Evolutionary conservation across 2,113 vertebrate genomes (phyloP), one percentile per base, ranked within the genome.

Genomic region (Erinaceus europaeus): DNA sequence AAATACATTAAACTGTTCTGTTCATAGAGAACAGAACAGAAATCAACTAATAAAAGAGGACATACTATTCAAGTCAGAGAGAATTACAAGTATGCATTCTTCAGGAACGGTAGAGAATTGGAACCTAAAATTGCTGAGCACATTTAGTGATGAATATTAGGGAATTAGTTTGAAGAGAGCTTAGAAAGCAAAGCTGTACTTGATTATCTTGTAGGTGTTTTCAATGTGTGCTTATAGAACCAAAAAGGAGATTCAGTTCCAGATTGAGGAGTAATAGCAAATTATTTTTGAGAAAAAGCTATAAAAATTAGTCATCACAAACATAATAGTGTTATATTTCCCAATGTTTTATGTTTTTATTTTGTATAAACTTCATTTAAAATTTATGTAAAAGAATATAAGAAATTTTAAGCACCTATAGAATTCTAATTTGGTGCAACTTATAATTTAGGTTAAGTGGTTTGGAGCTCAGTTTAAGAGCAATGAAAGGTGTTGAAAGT

Each of bases 371-470:
- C 42, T 48, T 65, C 72, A 78, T 32, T 79, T 57, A 65, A 59
- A 42, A 67, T 59, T 62, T 3, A 74, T 81, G 42, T 5, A 23
- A 71, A 86, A 89, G 29, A 64, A 86, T 3, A 40, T 48, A 64
- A 48, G 50, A 32, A 6, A 42, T 36, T n/a, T 62, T 80, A 14
- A 21, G 38, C 32, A 27, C 10, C 4, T 50, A 10, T 81, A 55
- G 74, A 71, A 76, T 71, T 76, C 88, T 89, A 64, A 64, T 89
- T 81, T 76, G 38, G 23, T 38, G 4, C 23, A 57, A 48, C 40
- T 69, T 75, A 3, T 46, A 80, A 48, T 7, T 36, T 75, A 42
- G 25, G n/a, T 62, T 69, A 48, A 48, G 10, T 57, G 2, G 34
- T 81, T 34, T 57, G 6, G 23, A 86, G 69, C 71, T 89, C 38